A percentile compares a stretch with the other conserved stretches of the same genome.
Evolutionary conservation across 2,888 invertebrate species (phyloP).

Genomic region (Slavum lentiscoides): DNA sequence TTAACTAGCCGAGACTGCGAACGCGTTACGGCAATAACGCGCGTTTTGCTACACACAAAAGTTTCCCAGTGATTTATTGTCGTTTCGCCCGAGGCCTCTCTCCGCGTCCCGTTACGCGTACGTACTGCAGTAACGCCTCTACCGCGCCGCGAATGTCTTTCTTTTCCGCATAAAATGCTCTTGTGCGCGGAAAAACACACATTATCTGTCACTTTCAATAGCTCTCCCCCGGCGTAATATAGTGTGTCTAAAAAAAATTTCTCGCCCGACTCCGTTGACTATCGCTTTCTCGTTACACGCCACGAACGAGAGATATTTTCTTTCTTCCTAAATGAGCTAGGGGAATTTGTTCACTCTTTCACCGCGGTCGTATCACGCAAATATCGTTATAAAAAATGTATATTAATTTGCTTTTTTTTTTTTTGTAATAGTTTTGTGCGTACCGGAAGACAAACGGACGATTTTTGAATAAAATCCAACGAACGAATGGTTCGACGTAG

Average conservation of each 20-base stretch:
- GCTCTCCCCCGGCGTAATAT: conserved; percentile 25
- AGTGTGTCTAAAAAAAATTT: not conserved
- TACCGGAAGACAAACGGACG: too few relatives aligned
- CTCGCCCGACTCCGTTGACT: not conserved
- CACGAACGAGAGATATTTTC: not conserved
- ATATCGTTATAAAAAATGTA: too few relatives aligned
- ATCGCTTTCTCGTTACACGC: conserved; percentile 8
- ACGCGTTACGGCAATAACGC: conserved; percentile 4
- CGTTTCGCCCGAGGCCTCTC: conserved; percentile 5
- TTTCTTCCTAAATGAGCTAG: not conserved
- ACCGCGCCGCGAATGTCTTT: conserved; percentile 4
- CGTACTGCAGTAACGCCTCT: conserved; percentile 1
- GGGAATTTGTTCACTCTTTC: too few relatives aligned
- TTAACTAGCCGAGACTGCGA: conserved; percentile 14
- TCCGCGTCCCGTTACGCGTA: not conserved
- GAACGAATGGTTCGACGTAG: too few relatives aligned
- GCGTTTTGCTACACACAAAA: conserved; percentile 8
- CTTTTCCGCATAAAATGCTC: conserved; percentile 18
- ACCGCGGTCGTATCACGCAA: too few relatives aligned
- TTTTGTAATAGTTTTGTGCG: too few relatives aligned
- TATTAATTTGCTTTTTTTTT: too few relatives aligned
- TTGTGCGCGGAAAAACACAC: conserved; percentile 29
- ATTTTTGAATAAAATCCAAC: too few relatives aligned
- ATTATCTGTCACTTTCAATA: conserved; percentile 42
- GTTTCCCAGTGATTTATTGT: conserved; percentile 35